Base-by-base conservation (phyloP, 1,140 invertebrate species). In the Saxidomus purpurata region DNA sequence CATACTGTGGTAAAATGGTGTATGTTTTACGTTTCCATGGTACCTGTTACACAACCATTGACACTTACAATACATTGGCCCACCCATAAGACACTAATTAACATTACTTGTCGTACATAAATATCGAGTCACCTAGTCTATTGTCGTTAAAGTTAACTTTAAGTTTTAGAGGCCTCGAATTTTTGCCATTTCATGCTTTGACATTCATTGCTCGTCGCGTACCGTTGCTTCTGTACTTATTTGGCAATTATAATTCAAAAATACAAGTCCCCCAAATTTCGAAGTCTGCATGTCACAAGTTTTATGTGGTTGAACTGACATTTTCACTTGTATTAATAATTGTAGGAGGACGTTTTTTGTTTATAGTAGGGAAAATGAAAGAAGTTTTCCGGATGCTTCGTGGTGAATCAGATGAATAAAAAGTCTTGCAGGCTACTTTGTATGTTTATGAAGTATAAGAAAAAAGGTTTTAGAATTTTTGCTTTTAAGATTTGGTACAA, bases 71-170 rank as follows among this genome's bases (percentile, higher is more conserved):
- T 76, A 43, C 49, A 17, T 19, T 47, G 49, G 84, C 69, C 84
- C 84, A 87, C 84, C 84, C 71, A 87, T n/a, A 47, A 17, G 43
- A 55, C 31, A 87, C 71, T 87, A 87, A 87, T 87, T 87, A 87
- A 87, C 84, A 87, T 76, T 74, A 40, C 84, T 87, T 87, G 84
- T 87, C 28, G 25, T 69, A 87, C 84, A 87, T 87, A 59, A 36
- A 43, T 52, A 59, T 55, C 69, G 84, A 87, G 84, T 77, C 84
- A 77, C 47, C 31, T 59, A 40, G 84, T 87, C 84, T 79, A 55
- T 79, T 79, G 76, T 79, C 43, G 76, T 79, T 79, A 79, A 79
- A 79, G 47, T 79, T 49, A 79, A 79, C 43, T 79, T 79, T 79
- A 55, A 79, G 25, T 79, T 71, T 79, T 36, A 79, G 76, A 47